Evolutionary conservation across 1,140 invertebrate genomes (phyloP).

Genomic region (Cydia splendana): DNA sequence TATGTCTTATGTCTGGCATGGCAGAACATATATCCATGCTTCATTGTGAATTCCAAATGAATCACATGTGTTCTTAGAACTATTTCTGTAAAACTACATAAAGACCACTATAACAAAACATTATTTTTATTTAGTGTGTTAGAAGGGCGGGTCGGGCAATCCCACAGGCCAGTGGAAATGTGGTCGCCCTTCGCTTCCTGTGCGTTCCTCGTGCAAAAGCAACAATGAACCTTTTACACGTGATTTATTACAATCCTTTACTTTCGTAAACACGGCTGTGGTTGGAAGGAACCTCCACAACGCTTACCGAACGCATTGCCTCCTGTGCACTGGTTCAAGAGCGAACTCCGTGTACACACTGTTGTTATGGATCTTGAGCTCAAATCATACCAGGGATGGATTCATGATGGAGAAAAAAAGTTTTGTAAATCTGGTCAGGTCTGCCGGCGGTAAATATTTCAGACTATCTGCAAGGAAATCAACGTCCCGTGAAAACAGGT

Average conservation of each 20-base stretch:
- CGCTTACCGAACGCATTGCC: background rate
- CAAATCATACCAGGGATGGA: background rate
- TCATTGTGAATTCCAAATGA: background rate
- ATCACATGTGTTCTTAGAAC: background rate
- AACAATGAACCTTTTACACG: constrained; percentile 31
- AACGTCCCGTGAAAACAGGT: constrained; percentile 7
- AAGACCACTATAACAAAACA: background rate
- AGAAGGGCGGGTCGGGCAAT: constrained; percentile 19
- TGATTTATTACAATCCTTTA: constrained; percentile 32
- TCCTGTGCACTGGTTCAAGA: background rate
- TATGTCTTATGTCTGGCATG: too few relatives aligned
- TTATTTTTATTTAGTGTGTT: constrained; percentile 21
- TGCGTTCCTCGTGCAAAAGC: background rate
- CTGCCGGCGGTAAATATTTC: constrained; percentile 14
- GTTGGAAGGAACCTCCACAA: background rate
- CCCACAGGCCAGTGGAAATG: constrained; percentile 20
- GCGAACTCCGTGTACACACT: background rate
- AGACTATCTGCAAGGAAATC: constrained; percentile 13
- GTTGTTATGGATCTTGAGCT: background rate
- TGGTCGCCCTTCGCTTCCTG: constrained; percentile 15
- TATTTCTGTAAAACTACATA: background rate
- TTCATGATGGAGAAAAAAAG: background rate
- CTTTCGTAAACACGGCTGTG: constrained; percentile 29
- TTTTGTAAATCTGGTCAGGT: background rate
- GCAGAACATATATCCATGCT: too few relatives aligned